Evolutionary conservation across 2,113 vertebrate genomes (phyloP).

Genomic region (Eptesicus fuscus): DNA sequence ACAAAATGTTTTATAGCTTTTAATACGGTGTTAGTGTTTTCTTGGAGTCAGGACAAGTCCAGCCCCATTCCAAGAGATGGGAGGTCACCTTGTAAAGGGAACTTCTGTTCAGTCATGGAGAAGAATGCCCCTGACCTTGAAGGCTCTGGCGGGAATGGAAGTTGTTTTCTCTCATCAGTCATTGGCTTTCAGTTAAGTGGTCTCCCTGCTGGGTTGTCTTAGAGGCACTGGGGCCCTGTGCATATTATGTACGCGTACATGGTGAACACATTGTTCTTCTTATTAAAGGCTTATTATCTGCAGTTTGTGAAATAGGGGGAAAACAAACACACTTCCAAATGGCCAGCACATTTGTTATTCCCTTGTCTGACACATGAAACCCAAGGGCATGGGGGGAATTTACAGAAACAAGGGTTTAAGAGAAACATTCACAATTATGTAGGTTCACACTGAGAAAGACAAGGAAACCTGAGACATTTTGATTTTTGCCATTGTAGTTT

Average conservation of each 20-base stretch:
- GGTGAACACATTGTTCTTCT: not conserved
- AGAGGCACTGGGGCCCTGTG: not conserved
- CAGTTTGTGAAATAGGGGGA: not conserved
- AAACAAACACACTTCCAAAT: not conserved
- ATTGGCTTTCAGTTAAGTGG: not conserved
- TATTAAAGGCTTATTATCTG: constrained; percentile 29
- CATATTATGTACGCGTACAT: not conserved
- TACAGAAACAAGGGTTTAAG: not conserved
- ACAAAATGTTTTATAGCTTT: not conserved
- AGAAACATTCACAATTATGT: not conserved
- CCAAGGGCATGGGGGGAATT: not conserved
- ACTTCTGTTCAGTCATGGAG: not conserved
- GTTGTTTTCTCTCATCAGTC: not conserved
- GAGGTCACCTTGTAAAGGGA: not conserved
- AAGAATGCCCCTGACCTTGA: not conserved
- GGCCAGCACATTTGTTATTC: not conserved
- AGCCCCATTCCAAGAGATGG: not conserved
- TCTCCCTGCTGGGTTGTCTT: not conserved
- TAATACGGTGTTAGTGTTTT: not conserved
- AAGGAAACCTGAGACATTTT: not conserved
- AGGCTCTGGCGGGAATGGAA: not conserved
- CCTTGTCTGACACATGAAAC: not conserved
- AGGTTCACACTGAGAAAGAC: not conserved
- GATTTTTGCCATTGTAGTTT: not conserved
- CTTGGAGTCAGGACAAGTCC: not conserved